Evolutionary conservation across 2,797 vertebrate species (phyloP), one percentile per base, ranked within the genome.

Genomic region (Carduelis carduelis): DNA sequence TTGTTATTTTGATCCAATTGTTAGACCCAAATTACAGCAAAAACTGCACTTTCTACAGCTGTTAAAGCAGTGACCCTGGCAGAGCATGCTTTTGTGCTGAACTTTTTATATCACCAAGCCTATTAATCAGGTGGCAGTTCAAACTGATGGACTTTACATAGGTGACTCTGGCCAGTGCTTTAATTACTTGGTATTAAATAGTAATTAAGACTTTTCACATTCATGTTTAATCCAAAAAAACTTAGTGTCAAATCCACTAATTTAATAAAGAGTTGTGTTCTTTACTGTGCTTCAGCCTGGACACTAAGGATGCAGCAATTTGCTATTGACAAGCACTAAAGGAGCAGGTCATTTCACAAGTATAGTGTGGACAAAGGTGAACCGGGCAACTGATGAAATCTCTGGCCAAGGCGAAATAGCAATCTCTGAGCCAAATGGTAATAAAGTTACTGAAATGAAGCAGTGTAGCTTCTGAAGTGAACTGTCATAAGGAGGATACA

Each of bases 361-460:
- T 98, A 98, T 98, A 97, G 98, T 96, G 98, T 97, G 98, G 98
- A 98, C 99, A 99, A 99, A 99, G 99, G 99, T 99, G 99, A 99
- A 98, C 98, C 98, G 98, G 99, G 99, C 98, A 99, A 99, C 98
- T 98, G 98, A 99, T 99, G 98, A 99, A 99, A 99, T 99, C 98
- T 98, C 98, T 98, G 98, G 98, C 99, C 99, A 99, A 98, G 98
- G 98, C 98, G 98, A 99, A 98, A 99, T 98, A 99, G 98, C 99
- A 99, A 99, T 99, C 98, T 99, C 98, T 98, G 98, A 98, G 98
- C 98, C 98, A 98, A 98, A 99, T 98, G 98, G 98, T 98, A 98
- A 99, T 99, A 99, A 99, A 99, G 99, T 99, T 98, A 98, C 98
- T 98, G 98, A 98, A 99, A 99, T 99, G 98, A 98, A 98, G 98